Evolutionary conservation across 2,888 invertebrate genomes (phyloP), one percentile per base, ranked within the genome.

Genomic region (Archaeoteleia sp.): DNA sequence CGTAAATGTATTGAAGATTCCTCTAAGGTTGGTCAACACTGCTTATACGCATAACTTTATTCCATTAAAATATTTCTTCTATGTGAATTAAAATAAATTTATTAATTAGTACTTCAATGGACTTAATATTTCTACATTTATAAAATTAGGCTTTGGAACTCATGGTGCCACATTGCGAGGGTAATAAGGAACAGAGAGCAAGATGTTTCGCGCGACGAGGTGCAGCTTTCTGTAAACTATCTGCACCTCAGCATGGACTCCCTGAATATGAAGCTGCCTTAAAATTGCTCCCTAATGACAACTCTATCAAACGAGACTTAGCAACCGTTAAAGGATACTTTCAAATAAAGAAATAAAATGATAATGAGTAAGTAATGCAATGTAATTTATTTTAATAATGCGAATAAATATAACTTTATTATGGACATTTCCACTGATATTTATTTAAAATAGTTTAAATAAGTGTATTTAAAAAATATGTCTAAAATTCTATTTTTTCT

Each of bases 171-270:
- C 87, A 89, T 37, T 92, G 93, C 63, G 88, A 89, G 51, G 88
- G 89, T 29, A 95, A 95, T 86, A 88, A 90, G 0, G 87, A 87
- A 17, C 90, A 92, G 74, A 87, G 95, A 42, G 90, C 91, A 1
- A 89, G 90, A 71, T 93, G 94, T 78, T 90, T 93, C 57, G 90
- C 91, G 1, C 87, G 93, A 30, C 88, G 94, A 49, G 95, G 93
- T 0, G 90, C 91, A 20, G 93, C 93, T 0, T 88, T 94, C 5
- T 91, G 91, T 60, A 88, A 91, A 54, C 80, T 94, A 13, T 92
- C 93, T 1, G 87, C 91, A 78, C 87, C 90, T 37, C 88, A 87
- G 67, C 92, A 94, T 82, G 93, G 90, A 29, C 88, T 93, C 40
- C 88, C 88, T 57, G 95, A 95, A 85, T 89, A 94, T 85, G 91